These are phyloP conservation scores for Paramisgurnus dabryanus DNA, from an alignment of 2,113 vertebrate genomes.

Conservation along the genomic window DNA sequence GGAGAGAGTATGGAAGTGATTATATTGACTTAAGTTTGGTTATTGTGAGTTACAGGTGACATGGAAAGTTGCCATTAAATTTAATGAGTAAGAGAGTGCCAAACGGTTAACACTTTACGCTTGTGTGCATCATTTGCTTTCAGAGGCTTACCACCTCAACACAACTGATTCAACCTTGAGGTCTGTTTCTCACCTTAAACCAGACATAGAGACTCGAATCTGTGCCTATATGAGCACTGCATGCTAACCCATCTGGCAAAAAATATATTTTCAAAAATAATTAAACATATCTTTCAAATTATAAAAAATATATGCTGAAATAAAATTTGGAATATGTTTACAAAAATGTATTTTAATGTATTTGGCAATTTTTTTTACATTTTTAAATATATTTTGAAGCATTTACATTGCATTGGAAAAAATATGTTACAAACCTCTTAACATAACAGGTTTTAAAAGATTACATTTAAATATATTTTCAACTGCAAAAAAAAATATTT, in stretches of 20 bases:
- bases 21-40: conserved; percentile 39
- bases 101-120: conserved; percentile 51
- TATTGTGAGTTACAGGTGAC: conserved; percentile 46
- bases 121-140: conserved; percentile 50
- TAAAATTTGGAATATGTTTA: too few relatives aligned
- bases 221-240: neutral
- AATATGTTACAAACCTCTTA: too few relatives aligned
- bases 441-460: too few relatives aligned
- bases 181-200: conserved; percentile 22
- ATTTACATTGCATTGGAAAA: too few relatives aligned
- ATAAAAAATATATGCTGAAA: too few relatives aligned
- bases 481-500: too few relatives aligned
- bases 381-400: too few relatives aligned
- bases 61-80: conserved; percentile 51
- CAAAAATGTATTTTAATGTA: too few relatives aligned
- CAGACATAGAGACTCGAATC: neutral
- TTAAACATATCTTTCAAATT: too few relatives aligned
- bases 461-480: too few relatives aligned
- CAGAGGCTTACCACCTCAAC: conserved; percentile 38
- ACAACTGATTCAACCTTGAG: conserved; percentile 4
- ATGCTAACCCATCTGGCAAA: neutral
- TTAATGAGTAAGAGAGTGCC: conserved; percentile 50
- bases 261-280: too few relatives aligned
- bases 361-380: too few relatives aligned
- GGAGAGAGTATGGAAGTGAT: conserved; percentile 43